Evolutionary conservation across 2,113 vertebrate species (phyloP), one percentile per base, ranked within the genome.

Genomic region (Thalassarche chlororhynchos): DNA sequence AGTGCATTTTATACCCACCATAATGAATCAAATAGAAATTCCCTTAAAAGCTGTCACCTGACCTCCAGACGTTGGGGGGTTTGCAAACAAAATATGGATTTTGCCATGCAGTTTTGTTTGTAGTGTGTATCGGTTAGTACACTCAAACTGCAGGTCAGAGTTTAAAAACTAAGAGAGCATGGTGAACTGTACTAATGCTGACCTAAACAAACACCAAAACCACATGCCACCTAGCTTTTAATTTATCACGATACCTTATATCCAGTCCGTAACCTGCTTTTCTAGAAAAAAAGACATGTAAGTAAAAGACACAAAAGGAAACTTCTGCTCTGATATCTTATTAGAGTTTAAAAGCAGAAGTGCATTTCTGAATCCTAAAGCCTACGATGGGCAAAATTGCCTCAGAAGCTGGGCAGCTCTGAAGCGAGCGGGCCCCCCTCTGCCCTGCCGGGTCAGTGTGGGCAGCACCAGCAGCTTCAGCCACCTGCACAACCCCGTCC

Each of bases 381-480:
- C 23, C 69, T 54, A 10, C 0, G 4, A 28, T 0, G 4, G 42
- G 68, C 28, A 57, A 20, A 54, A 16, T 23, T 17, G 28, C 46
- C 29, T 6, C 0, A 2, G 69, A 54, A 46, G 58, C 14, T 16
- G 23, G 18, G 68, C 64, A 58, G 25, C 38, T 24, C 46, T 17
- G 31, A 46, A 51, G 36, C 1, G 2, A 54, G 60, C 2, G 8
- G 17, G 52, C 10, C 34, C 21, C 10, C 24, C 47, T 52, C 32
- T 60, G 57, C 19, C 74, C 60, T 25, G 40, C 14, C 3, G 2
- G 26, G 8, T 14, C 2, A 3, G 62, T 14, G 29, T 23, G 46
- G 46, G 58, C n/a, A 83, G 64, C 64, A 51, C 28, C 54, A 55
- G 76, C 38, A 66, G 79, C 54, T 74, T 26, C 14, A 44, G 24